A percentile compares a stretch with the other conserved stretches of the same genome.
Evolutionary conservation across 2,113 vertebrate genomes (phyloP).

Genomic region (Lanius collurio): DNA sequence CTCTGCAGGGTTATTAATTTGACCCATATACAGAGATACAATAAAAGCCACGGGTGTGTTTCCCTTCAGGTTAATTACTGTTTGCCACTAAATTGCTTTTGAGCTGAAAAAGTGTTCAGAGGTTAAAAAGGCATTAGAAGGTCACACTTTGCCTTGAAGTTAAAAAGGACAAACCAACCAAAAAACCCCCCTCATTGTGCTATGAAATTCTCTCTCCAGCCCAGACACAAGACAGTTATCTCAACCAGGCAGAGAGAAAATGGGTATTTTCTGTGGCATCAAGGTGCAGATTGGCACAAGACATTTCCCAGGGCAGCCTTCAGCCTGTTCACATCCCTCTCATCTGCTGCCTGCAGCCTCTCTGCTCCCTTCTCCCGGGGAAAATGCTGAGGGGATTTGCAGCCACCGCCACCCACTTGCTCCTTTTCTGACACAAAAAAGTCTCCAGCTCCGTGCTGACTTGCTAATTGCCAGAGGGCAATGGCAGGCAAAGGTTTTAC

Average conservation of each 20-base stretch:
- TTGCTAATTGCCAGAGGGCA: constrained; percentile 70
- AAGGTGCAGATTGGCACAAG: no score
- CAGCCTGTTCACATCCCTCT: not conserved
- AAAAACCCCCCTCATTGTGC: not conserved
- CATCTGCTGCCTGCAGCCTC: not conserved
- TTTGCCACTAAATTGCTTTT: not conserved
- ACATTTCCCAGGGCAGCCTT: not conserved
- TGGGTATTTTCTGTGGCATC: accelerated
- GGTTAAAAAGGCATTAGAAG: not conserved
- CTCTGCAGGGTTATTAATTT: not conserved
- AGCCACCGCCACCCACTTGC: not conserved
- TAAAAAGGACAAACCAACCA: not conserved
- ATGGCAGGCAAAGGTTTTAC: constrained; percentile 14
- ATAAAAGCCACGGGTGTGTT: not conserved
- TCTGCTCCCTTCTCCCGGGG: not conserved
- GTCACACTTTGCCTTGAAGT: not conserved
- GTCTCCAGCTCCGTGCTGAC: not conserved
- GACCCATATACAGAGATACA: not conserved
- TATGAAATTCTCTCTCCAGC: not conserved
- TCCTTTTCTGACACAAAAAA: not conserved
- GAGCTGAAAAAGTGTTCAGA: not conserved
- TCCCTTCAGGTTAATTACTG: constrained; percentile 3
- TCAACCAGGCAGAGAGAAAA: not conserved
- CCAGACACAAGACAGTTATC: not conserved
- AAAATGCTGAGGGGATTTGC: not conserved